phyloP scores from a whole-genome alignment of 2,113 vertebrate species.

The Ascaphus truei region DNA sequence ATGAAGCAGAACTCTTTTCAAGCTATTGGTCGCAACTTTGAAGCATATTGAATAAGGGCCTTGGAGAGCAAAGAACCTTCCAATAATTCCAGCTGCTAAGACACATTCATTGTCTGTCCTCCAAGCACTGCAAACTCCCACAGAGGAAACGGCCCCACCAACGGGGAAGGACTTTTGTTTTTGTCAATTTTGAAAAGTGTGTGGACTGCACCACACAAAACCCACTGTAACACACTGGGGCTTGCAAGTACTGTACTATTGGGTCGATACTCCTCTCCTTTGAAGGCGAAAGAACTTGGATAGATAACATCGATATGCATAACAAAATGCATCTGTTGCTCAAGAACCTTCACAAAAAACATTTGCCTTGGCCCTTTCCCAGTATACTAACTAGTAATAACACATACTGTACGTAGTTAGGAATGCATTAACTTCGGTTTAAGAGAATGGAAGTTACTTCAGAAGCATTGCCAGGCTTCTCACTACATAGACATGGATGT shows the following conservation, averaged over 20 bases:
- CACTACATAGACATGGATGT: no score
- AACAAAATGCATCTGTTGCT: conserved; percentile 15
- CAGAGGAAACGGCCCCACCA: background rate
- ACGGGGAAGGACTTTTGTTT: no score
- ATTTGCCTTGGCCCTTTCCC: background rate
- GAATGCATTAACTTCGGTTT: no score
- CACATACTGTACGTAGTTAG: no score
- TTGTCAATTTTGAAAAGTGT: background rate
- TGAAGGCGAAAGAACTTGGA: background rate
- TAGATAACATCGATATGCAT: no score
- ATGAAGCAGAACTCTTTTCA: background rate
- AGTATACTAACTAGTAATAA: no score
- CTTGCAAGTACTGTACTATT: background rate
- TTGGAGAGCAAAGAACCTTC: background rate
- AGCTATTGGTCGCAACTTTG: background rate
- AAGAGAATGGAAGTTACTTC: no score
- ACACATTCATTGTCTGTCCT: background rate
- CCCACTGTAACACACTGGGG: background rate
- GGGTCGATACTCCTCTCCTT: background rate
- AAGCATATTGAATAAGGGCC: no score
- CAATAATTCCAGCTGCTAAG: background rate
- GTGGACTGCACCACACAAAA: background rate
- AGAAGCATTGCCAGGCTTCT: no score
- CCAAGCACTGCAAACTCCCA: background rate
- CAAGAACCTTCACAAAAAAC: background rate